phyloP scores from a whole-genome alignment of 2,888 invertebrate genomes.

The Ryuthela nishihirai region DNA sequence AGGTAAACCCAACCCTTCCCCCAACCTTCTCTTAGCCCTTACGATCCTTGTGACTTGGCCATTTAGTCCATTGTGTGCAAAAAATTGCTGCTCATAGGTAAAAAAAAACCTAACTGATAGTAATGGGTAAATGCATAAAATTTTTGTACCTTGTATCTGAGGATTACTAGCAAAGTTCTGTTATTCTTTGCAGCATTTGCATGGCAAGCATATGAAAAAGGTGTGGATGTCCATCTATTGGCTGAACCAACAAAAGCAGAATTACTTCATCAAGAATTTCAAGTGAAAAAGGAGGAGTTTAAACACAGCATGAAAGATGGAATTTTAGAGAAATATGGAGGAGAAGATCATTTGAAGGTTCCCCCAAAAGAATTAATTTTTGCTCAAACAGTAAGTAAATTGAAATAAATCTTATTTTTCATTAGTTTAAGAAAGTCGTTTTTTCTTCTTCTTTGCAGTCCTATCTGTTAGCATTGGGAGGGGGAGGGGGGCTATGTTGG shows the following conservation, averaged over 20 bases:
- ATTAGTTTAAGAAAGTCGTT: neutral
- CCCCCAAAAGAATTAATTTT: conserved; percentile 84
- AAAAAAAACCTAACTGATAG: too few species aligned
- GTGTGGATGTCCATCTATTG: conserved; percentile 89
- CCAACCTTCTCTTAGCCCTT: too few species aligned
- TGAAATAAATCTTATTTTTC: neutral
- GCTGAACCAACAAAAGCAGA: conserved; percentile 98
- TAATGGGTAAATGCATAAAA: too few species aligned
- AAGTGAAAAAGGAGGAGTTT: conserved; percentile 81
- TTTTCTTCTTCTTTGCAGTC: too few species aligned
- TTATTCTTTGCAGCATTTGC: conserved; percentile 71
- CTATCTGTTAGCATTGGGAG: too few species aligned
- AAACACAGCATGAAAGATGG: conserved; percentile 76
- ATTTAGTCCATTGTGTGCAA: too few species aligned
- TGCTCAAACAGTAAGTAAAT: conserved; percentile 68
- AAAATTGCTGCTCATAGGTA: too few species aligned
- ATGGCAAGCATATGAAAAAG: conserved; percentile 92
- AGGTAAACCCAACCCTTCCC: too few species aligned
- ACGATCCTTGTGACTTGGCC: too few species aligned
- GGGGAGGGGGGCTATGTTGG: too few species aligned
- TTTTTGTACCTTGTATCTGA: too few species aligned
- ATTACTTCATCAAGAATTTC: conserved; percentile 81
- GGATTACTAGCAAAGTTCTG: too few species aligned
- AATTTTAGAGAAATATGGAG: conserved; percentile 90
- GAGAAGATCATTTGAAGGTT: conserved; percentile 81